Evolutionary conservation across 2,797 vertebrate genomes (phyloP).

Genomic region (Lacerta viridis): DNA sequence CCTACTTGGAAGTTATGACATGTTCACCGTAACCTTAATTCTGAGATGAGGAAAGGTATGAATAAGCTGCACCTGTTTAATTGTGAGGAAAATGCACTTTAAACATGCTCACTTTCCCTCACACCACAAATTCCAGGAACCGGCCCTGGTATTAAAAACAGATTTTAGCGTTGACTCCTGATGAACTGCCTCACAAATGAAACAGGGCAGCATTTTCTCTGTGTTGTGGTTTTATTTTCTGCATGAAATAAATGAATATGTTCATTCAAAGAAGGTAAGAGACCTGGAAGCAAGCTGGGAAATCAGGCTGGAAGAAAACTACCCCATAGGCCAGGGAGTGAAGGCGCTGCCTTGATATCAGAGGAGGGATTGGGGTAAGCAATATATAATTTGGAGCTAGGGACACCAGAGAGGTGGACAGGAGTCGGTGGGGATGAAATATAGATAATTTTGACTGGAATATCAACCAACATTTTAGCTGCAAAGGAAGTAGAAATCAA

Average conservation of each 20-base stretch:
- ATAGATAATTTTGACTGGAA: background rate
- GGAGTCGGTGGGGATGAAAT: background rate
- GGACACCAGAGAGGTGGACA: too few species aligned
- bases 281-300: background rate
- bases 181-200: background rate
- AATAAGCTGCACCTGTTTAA: background rate
- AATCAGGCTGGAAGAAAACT: background rate
- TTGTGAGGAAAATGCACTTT: background rate
- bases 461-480: background rate
- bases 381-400: background rate
- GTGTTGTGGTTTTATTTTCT: background rate
- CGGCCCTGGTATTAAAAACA: background rate
- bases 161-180: background rate
- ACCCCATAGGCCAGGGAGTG: background rate
- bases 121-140: background rate
- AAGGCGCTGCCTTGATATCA: background rate
- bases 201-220: background rate
- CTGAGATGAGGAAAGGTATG: too few species aligned
- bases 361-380: background rate
- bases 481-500: background rate
- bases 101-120: background rate
- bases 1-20: background rate
- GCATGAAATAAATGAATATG: background rate
- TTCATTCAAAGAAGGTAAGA: background rate
- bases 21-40: too few species aligned